phyloP scores from a whole-genome alignment of 2,797 vertebrate species.

The Acestrorhynchus altus region DNA sequence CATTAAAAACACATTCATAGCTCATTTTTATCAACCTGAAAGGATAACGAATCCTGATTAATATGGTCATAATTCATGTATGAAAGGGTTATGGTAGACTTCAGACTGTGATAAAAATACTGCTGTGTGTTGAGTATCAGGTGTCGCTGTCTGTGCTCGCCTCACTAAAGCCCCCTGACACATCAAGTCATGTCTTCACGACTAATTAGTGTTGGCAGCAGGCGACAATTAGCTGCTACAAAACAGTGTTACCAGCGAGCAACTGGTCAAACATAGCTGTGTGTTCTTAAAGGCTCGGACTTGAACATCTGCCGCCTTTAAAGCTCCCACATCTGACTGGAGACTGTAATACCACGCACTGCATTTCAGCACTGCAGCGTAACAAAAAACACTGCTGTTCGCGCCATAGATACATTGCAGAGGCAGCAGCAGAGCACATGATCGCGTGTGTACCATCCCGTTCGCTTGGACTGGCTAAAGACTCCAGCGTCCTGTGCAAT shows the following conservation, averaged over 20 bases:
- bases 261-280: background rate
- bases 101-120: background rate
- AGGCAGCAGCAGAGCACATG: conserved; percentile 71
- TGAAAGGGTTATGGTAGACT: no score
- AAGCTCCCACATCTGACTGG: background rate
- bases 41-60: no score
- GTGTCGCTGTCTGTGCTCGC: background rate
- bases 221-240: conserved; percentile 23
- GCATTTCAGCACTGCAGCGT: background rate
- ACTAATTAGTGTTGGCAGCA: conserved; percentile 24
- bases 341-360: background rate
- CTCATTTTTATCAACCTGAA: no score
- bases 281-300: background rate
- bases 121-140: background rate
- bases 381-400: background rate
- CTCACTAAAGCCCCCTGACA: conserved; percentile 17
- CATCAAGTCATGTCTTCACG: conserved; percentile 7
- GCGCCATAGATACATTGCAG: conserved; percentile 47
- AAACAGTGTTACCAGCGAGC: background rate
- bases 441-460: conserved; percentile 38
- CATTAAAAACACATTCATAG: no score
- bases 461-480: background rate
- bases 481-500: background rate
- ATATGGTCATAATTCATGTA: no score
- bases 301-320: background rate